Percentiles rank a stretch among this genome's conserved stretches.
phyloP scores from a whole-genome alignment of 2,113 vertebrate species.

The Australoheros scitulus region DNA sequence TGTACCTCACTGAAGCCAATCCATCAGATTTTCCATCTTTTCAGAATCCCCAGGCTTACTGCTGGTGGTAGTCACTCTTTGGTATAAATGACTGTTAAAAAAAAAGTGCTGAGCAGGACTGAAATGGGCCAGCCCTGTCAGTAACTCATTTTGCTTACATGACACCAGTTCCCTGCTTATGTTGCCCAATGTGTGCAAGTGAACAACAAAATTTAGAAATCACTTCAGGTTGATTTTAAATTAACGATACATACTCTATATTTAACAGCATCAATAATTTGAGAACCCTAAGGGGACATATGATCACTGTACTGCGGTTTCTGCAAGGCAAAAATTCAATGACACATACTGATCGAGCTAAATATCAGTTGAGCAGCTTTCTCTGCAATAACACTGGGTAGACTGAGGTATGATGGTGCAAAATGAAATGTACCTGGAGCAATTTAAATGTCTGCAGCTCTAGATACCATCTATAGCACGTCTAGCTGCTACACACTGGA shows the following conservation, averaged over 20 bases:
- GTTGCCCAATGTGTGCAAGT: not conserved
- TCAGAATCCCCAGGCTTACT: conserved; percentile 27
- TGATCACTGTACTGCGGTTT: not conserved
- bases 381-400: not conserved
- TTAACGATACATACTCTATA: not conserved
- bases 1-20: conserved; percentile 30
- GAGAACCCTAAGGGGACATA: not conserved
- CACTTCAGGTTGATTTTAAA: not conserved
- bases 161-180: conserved; percentile 22
- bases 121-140: conserved; percentile 35
- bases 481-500: not conserved
- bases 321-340: not conserved
- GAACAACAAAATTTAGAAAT: not conserved
- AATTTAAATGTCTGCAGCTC: conserved; percentile 51
- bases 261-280: not conserved
- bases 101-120: conserved; percentile 55
- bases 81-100: conserved; percentile 48
- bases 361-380: conserved; percentile 3
- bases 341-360: not conserved
- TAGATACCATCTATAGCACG: conserved; percentile 48
- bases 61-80: conserved; percentile 37
- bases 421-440: conserved; percentile 53
- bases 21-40: conserved; percentile 61
- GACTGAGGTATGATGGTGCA: conserved; percentile 36
- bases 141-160: conserved; percentile 45